Conservation (phyloP, 2,888 invertebrate genomes). For the Nomada hirtipes region DNA sequence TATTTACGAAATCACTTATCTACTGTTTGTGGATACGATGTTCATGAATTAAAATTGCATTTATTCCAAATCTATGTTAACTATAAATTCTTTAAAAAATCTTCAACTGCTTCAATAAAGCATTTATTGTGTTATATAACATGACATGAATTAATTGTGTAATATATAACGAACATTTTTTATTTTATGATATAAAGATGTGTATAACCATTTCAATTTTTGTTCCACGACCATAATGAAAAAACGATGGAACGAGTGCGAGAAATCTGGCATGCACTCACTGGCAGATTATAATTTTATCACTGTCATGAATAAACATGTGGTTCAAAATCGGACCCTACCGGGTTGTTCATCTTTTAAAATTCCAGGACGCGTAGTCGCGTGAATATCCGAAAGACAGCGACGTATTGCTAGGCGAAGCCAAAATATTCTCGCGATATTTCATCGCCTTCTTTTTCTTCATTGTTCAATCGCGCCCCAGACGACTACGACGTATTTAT, state of each 20-base stretch:
- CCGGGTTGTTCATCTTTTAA: neutral
- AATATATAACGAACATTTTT: too few species aligned
- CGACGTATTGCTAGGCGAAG: neutral
- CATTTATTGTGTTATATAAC: too few species aligned
- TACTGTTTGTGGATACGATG: too few species aligned
- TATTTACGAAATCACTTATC: too few species aligned
- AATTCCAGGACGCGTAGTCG: neutral
- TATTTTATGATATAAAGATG: too few species aligned
- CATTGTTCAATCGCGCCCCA: slow-evolving; percentile 50
- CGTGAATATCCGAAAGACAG: slow-evolving; percentile 3
- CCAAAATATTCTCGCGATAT: slow-evolving; percentile 40
- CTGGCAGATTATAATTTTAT: slow-evolving; percentile 25
- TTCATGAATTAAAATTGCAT: too few species aligned
- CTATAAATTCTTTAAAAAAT: too few species aligned
- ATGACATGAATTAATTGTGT: too few species aligned
- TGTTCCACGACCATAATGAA: slow-evolving; percentile 3
- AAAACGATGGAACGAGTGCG: slow-evolving; percentile 34
- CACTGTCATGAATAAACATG: slow-evolving; percentile 12
- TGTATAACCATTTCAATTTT: too few species aligned
- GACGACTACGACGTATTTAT: slow-evolving; percentile 68
- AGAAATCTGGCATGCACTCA: slow-evolving; percentile 4
- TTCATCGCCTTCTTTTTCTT: slow-evolving; percentile 45
- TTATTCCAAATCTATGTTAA: too few species aligned
- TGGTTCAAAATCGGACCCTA: neutral
- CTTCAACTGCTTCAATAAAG: too few species aligned